Conservation (phyloP, 2,113 vertebrate genomes). For the Puntigrus tetrazona region DNA sequence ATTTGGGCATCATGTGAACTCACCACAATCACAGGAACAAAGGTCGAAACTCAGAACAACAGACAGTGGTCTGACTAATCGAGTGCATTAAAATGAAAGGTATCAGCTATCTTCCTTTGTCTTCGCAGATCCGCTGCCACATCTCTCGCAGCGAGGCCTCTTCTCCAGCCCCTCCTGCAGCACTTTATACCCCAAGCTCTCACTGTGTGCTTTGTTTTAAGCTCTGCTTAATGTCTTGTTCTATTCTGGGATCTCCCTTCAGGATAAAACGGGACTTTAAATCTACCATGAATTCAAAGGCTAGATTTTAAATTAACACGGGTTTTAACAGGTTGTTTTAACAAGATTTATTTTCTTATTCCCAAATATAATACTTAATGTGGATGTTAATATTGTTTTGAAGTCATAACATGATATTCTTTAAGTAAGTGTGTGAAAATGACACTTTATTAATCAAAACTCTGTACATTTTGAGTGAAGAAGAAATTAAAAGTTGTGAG, state of each 20-base stretch:
- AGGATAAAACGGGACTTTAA: neutral
- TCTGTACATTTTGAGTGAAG: neutral
- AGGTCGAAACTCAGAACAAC: neutral
- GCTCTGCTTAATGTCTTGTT: neutral
- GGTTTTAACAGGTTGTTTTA: neutral
- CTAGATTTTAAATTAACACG: neutral
- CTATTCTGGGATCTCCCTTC: conserved; percentile 14
- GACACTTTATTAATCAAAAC: no score
- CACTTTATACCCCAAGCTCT: neutral
- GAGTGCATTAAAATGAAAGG: neutral
- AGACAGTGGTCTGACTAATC: neutral
- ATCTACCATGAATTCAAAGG: neutral
- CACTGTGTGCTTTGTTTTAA: neutral
- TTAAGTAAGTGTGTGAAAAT: no score
- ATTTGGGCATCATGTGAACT: neutral
- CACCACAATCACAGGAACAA: neutral
- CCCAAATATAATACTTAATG: neutral
- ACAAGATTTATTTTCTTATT: neutral
- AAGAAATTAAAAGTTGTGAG: no score
- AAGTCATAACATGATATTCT: no score
- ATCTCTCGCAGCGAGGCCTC: neutral
- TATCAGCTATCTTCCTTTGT: neutral
- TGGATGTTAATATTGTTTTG: no score
- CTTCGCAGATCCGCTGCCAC: neutral
- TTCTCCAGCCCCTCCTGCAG: neutral